Evolutionary conservation across 2,113 vertebrate genomes (phyloP), one percentile per base, ranked within the genome.

Genomic region (Perognathus longimembris): DNA sequence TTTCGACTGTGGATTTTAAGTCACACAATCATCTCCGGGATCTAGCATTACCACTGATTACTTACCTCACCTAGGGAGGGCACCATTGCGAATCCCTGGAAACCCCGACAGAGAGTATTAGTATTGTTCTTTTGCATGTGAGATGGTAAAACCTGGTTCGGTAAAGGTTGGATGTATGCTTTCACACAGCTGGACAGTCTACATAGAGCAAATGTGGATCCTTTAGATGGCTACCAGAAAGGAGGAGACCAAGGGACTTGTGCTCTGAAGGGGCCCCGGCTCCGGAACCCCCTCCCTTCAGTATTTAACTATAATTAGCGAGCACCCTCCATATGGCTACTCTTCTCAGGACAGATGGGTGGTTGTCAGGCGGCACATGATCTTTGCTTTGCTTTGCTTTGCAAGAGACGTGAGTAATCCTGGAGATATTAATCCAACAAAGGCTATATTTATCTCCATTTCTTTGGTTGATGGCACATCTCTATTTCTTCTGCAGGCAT

Each of bases 401-500:
- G 97, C 98, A 98, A 96, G 95, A 98, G 97, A 97, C 96, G 91
- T 98, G 97, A 98, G 97, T 98, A 98, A 98, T 98, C 96, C 97
- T 97, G 95, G 95, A 96, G 97, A 97, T 98, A 98, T 98, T 98
- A 98, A 96, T 98, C 96, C 96, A 97, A 97, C 93, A 94, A 94
- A 83, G 93, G 90, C 97, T 98, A 98, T 98, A 98, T 98, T 98
- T 98, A 97, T 98, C 97, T 61, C 94, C 94, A 67, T 95, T 92
- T 97, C 95, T 94, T 79, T 85, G 80, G 92, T 85, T 77, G 90
- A 87, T 82, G 92, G 50, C 78, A 87, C 64, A 54, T 94, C 69
- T 94, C 94, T 93, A 30, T 89, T 95, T 95, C 92, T 95, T 93
- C 73, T 92, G 26, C 32, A 86, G 75, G 50, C 83, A 45, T 59